A percentile compares a stretch with the other conserved stretches of the same genome.
phyloP scores from a whole-genome alignment of 2,797 vertebrate species.

The Eulemur coronatus region DNA sequence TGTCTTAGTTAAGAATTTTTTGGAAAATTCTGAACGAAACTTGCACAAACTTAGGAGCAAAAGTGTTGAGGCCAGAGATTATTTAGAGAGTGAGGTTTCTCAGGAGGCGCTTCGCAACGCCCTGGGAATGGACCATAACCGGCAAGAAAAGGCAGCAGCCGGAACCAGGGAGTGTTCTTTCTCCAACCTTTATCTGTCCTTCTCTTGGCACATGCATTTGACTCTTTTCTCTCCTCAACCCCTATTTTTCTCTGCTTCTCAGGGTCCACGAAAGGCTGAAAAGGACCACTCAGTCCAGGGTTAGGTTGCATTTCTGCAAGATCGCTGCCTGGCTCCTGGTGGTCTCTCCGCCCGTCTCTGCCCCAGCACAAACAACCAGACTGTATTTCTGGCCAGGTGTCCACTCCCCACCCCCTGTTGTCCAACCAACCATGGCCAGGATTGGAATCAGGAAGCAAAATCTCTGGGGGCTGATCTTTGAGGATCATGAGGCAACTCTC shows the following conservation, averaged over 20 bases:
- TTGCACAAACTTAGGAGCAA: background rate
- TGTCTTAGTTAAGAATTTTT: background rate
- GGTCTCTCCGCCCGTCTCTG: background rate
- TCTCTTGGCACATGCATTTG: background rate
- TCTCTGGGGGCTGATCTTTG: background rate
- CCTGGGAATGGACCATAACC: too few species aligned
- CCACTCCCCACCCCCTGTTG: background rate
- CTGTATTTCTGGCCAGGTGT: background rate
- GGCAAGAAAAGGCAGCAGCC: background rate
- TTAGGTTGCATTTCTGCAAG: background rate
- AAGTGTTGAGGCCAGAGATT: background rate
- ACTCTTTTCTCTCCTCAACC: background rate
- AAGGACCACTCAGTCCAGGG: background rate
- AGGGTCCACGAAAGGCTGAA: accelerated
- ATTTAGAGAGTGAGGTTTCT: background rate
- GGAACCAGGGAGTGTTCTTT: background rate
- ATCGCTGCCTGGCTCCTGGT: accelerated
- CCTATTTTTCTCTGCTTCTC: background rate
- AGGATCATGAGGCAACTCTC: background rate
- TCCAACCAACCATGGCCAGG: background rate
- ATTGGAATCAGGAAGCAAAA: background rate
- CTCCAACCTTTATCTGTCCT: background rate
- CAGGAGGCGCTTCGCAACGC: background rate
- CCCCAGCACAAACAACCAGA: background rate
- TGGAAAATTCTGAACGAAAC: background rate